A percentile compares a stretch with the other conserved stretches of the same genome.
phyloP scores from a whole-genome alignment of 2,113 vertebrate genomes.

The Larimichthys crocea region DNA sequence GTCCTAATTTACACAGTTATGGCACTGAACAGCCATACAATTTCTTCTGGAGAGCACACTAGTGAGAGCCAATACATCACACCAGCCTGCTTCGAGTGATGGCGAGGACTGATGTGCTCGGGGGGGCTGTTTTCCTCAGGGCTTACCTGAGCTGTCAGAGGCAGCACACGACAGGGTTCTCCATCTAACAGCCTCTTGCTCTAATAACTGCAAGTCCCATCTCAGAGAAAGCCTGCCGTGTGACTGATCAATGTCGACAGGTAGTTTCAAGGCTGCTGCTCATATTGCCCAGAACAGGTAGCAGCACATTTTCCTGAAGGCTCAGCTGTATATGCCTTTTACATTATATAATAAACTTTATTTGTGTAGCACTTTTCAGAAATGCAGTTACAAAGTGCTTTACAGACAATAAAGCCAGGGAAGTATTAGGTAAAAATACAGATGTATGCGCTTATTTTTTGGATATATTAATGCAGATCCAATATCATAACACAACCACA shows the following conservation, averaged over 20 bases:
- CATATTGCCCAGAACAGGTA: slow-evolving; percentile 64
- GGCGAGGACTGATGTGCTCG: slow-evolving; percentile 48
- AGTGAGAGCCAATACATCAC: slow-evolving; percentile 62
- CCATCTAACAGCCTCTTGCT: slow-evolving; percentile 81
- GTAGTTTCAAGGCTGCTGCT: slow-evolving; percentile 82
- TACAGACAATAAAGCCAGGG: slow-evolving; percentile 65
- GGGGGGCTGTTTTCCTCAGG: slow-evolving; percentile 62
- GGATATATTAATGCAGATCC: slow-evolving; percentile 43
- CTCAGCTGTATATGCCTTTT: slow-evolving; percentile 68
- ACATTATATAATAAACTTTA: slow-evolving; percentile 71
- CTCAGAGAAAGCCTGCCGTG: slow-evolving; percentile 71
- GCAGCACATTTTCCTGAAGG: slow-evolving; percentile 68
- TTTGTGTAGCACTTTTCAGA: slow-evolving; percentile 48
- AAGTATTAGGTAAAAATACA: slow-evolving; percentile 43
- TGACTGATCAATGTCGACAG: slow-evolving; percentile 84
- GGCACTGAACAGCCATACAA: slow-evolving; percentile 26
- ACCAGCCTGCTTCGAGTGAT: slow-evolving; percentile 30
- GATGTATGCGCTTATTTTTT: slow-evolving; percentile 37
- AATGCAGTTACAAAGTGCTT: slow-evolving; percentile 53
- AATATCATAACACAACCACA: slow-evolving; percentile 23
- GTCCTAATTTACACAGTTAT: slow-evolving; percentile 52
- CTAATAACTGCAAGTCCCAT: slow-evolving; percentile 82
- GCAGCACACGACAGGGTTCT: slow-evolving; percentile 58
- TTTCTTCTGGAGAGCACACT: slow-evolving; percentile 24
- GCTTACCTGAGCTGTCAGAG: slow-evolving; percentile 70